Conservation (phyloP, 2,113 vertebrate species). For the Ceyx margarethae region DNA sequence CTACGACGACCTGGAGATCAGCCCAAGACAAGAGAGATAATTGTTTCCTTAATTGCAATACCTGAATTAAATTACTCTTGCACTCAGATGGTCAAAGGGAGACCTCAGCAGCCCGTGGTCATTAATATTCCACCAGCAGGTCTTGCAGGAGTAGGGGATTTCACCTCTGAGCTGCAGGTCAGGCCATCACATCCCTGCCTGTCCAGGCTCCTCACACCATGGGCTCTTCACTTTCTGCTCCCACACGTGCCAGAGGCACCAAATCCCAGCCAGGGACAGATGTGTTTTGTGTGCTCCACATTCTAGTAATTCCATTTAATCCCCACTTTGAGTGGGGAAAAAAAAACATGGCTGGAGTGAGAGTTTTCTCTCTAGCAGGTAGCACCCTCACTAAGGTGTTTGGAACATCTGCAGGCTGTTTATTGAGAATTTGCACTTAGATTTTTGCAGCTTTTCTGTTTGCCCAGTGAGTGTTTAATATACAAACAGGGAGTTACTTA, state of each 20-base stretch:
- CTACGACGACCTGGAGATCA: slow-evolving; percentile 10
- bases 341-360: fast-evolving
- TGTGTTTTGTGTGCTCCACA: fast-evolving
- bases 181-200: neutral
- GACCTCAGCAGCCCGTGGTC: neutral
- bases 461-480: neutral
- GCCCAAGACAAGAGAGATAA: slow-evolving; percentile 38
- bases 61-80: slow-evolving; percentile 31
- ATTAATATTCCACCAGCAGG: neutral
- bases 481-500: neutral
- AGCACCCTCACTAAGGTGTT: neutral
- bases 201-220: neutral
- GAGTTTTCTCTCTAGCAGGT: neutral
- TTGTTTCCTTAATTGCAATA: slow-evolving; percentile 49
- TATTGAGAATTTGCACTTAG: neutral
- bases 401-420: neutral
- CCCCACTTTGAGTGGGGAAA: neutral
- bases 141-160: neutral
- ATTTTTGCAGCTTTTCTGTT: neutral
- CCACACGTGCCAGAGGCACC: neutral
- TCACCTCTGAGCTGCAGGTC: neutral
- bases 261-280: neutral
- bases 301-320: fast-evolving
- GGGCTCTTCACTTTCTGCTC: neutral
- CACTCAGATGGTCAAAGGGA: neutral